Percentiles rank a stretch among this genome's conserved stretches.
These are phyloP conservation scores for Leptodactylus fallax DNA, from an alignment of 2,797 vertebrate species.

Conservation along the genomic window DNA sequence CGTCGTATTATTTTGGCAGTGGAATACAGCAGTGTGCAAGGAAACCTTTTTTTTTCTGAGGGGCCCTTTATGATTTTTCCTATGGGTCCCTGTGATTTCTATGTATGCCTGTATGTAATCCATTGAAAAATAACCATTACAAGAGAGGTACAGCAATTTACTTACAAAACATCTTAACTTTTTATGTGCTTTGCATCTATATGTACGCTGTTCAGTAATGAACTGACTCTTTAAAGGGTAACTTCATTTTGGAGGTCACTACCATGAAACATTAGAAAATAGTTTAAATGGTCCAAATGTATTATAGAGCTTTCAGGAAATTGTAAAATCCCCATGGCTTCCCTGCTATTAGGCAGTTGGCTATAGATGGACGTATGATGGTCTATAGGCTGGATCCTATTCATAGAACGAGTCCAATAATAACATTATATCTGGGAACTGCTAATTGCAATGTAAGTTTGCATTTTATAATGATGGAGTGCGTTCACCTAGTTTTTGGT, in stretches of 20 bases:
- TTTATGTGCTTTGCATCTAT: not conserved
- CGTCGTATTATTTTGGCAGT: not conserved
- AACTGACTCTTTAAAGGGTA: not conserved
- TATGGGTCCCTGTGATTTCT: not conserved
- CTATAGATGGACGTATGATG: not conserved
- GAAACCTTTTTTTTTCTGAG: not conserved
- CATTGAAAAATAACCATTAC: not conserved
- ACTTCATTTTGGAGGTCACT: not conserved
- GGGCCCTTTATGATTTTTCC: not conserved
- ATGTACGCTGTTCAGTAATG: not conserved
- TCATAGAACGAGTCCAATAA: not conserved
- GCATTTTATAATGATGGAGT: conserved; percentile 1
- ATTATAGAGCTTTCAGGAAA: not conserved
- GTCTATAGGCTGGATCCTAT: not conserved
- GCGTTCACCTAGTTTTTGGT: not conserved
- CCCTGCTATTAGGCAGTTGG: not conserved
- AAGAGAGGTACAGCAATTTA: not conserved
- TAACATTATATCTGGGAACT: not conserved
- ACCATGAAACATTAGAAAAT: not conserved
- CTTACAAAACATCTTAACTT: not conserved
- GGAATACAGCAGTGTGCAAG: not conserved
- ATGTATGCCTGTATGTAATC: not conserved
- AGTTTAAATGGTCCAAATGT: not conserved
- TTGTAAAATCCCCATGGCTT: not conserved
- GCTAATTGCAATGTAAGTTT: conserved; percentile 2